Percentiles rank a stretch among this genome's conserved stretches.
phyloP scores from a whole-genome alignment of 2,113 vertebrate genomes.

The Dendrocopos noguchii region DNA sequence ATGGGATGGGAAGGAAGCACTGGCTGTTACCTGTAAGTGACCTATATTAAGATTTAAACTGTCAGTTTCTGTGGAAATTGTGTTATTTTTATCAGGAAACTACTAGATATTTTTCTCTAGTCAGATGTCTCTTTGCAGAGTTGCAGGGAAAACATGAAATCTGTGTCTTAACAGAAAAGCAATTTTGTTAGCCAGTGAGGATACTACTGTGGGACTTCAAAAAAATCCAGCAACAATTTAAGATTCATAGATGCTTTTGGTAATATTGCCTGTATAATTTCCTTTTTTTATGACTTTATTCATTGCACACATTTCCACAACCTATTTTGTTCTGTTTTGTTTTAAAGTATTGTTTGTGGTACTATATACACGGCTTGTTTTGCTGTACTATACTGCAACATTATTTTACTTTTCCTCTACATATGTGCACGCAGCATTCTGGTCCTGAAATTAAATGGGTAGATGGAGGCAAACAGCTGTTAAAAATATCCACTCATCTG shows the following conservation, averaged over 20 bases:
- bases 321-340: background rate
- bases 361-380: background rate
- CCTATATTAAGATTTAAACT: background rate
- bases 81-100: background rate
- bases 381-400: background rate
- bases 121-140: background rate
- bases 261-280: slow-evolving; percentile 31
- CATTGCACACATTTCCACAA: slow-evolving; percentile 47
- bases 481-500: slow-evolving; percentile 92
- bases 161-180: background rate
- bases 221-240: background rate
- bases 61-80: background rate
- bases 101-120: background rate
- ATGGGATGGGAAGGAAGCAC: background rate
- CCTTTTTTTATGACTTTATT: slow-evolving; percentile 47
- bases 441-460: slow-evolving; percentile 97
- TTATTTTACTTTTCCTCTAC: background rate
- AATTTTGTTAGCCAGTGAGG: background rate
- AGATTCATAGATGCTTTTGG: slow-evolving; percentile 38
- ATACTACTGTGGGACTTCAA: background rate
- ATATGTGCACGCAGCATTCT: slow-evolving; percentile 81
- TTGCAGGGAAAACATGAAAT: background rate
- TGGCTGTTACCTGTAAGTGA: background rate
- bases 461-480: slow-evolving; percentile 91
- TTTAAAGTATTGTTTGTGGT: background rate